Conservation (phyloP, 2,113 vertebrate species). For the Pagrus major region DNA sequence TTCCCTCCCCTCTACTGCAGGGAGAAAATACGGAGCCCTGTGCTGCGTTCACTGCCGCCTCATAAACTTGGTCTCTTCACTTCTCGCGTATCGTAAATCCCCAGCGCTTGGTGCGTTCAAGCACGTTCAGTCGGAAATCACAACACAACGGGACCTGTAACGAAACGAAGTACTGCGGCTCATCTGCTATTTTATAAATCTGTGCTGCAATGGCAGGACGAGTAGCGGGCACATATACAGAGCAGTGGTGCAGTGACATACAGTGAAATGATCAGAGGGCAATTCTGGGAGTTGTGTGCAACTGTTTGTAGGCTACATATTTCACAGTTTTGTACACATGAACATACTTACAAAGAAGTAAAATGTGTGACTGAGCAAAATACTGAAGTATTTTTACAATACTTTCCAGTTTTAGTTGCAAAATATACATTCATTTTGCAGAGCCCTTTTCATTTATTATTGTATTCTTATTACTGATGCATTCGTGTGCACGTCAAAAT, state of each 20-base stretch:
- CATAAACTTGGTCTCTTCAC: conserved; percentile 51
- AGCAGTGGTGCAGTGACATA: not conserved
- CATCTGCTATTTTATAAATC: conserved; percentile 30
- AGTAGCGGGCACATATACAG: not conserved
- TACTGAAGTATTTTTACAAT: too few species aligned
- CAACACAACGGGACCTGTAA: not conserved
- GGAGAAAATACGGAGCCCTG: conserved; percentile 51
- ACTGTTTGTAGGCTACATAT: not conserved
- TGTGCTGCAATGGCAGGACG: not conserved
- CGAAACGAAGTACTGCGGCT: conserved; percentile 5
- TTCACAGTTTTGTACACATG: too few species aligned
- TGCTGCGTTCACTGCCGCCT: conserved; percentile 74
- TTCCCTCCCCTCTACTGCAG: conserved; percentile 39
- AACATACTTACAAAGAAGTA: too few species aligned
- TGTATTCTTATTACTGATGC: too few species aligned
- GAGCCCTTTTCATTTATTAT: too few species aligned
- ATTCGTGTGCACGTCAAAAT: too few species aligned
- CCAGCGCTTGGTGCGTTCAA: conserved; percentile 55
- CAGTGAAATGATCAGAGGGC: too few species aligned
- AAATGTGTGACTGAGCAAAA: too few species aligned
- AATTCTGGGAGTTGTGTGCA: not conserved
- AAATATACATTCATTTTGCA: too few species aligned
- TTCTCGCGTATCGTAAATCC: conserved; percentile 33
- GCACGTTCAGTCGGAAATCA: conserved; percentile 35
- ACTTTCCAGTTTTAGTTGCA: too few species aligned